A percentile compares a stretch with the other conserved stretches of the same genome.
Conservation (phyloP, 2,888 invertebrate genomes). For the Tanytarsus gracilentus region DNA sequence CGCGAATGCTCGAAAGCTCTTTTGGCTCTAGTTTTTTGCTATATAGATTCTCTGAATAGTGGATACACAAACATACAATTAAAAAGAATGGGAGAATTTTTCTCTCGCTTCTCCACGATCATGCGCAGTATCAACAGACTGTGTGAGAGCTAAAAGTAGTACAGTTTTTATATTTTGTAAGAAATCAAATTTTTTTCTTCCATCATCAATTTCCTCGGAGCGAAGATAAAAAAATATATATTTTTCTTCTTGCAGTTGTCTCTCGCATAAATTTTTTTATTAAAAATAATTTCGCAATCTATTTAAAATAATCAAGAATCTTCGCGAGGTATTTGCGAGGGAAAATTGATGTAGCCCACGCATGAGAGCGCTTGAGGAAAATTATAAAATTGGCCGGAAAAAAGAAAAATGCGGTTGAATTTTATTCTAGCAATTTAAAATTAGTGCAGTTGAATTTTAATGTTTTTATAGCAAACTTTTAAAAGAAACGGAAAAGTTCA, state of each 20-base stretch:
- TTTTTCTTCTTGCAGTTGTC: too few relatives aligned
- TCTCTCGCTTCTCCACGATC: slow-evolving; percentile 3
- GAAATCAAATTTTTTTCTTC: background rate
- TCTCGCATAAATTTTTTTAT: background rate
- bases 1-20: slow-evolving; percentile 24
- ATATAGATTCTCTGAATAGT: slow-evolving; percentile 6
- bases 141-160: background rate
- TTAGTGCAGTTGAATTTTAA: too few relatives aligned
- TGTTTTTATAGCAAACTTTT: too few relatives aligned
- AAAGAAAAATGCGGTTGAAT: too few relatives aligned
- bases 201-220: too few relatives aligned
- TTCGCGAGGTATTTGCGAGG: background rate
- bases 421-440: too few relatives aligned
- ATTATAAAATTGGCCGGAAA: too few relatives aligned
- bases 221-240: too few relatives aligned
- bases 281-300: background rate
- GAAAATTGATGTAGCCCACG: too few relatives aligned
- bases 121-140: background rate
- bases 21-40: slow-evolving; percentile 18
- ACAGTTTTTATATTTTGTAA: background rate
- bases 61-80: slow-evolving; percentile 8
- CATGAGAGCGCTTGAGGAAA: background rate
- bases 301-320: background rate
- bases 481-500: too few relatives aligned
- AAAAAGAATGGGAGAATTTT: background rate